phyloP scores from a whole-genome alignment of 1,140 invertebrate species.

The Drosophila novamexicana region DNA sequence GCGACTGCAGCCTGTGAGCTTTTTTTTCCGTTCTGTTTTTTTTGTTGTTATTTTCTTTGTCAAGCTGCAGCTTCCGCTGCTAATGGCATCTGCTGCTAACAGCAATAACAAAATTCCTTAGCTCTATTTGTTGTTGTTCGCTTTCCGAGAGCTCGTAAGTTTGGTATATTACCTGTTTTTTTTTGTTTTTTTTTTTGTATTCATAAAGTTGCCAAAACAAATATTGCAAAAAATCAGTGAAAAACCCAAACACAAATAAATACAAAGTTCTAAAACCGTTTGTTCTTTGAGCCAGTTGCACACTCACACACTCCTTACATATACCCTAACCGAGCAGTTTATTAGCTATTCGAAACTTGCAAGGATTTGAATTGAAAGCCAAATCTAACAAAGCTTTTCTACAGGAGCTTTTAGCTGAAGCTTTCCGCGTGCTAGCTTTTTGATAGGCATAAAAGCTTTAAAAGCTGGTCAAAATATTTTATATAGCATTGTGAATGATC shows the following conservation, averaged over 20 bases:
- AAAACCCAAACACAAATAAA: conserved; percentile 26
- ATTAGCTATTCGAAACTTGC: too few species aligned
- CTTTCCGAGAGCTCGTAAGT: not conserved
- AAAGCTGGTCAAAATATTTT: too few species aligned
- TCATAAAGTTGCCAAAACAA: not conserved
- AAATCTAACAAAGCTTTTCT: too few species aligned
- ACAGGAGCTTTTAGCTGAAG: too few species aligned
- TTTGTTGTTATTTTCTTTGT: not conserved
- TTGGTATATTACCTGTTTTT: not conserved
- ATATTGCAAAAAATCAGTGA: not conserved
- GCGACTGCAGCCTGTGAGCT: conserved; percentile 18
- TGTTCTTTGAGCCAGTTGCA: conserved; percentile 14
- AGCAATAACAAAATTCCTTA: not conserved
- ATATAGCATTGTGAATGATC: too few species aligned
- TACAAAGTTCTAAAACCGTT: conserved; percentile 38
- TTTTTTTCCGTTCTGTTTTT: not conserved
- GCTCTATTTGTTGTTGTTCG: not conserved
- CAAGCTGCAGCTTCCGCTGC: conserved; percentile 14
- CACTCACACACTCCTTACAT: not conserved
- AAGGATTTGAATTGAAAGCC: too few species aligned
- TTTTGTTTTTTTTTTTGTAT: not conserved
- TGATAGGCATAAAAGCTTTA: too few species aligned
- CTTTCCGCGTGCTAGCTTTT: too few species aligned
- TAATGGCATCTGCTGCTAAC: not conserved
- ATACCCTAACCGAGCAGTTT: not conserved